Percentiles rank a stretch among this genome's conserved stretches.
Evolutionary conservation across 2,113 vertebrate species (phyloP).

Genomic region (Crotophaga sulcirostris): DNA sequence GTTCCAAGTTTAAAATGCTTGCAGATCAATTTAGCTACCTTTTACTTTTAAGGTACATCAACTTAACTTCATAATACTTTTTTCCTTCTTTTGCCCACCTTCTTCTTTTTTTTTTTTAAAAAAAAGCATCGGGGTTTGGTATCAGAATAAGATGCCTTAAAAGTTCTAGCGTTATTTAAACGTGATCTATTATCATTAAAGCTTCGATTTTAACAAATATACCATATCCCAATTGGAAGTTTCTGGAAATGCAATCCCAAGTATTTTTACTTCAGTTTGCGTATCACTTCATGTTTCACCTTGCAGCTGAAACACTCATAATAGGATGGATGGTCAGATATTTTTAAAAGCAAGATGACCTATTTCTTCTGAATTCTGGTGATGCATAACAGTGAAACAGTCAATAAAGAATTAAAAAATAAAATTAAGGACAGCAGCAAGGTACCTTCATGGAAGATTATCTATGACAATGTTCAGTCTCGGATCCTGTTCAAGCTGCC

Average conservation of each 20-base stretch:
- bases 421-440: background rate
- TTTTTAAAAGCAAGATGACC: background rate
- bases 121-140: background rate
- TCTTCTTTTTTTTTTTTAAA: background rate
- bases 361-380: background rate
- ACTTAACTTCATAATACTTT: background rate
- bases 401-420: background rate
- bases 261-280: background rate
- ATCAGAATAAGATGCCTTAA: background rate
- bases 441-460: background rate
- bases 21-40: background rate
- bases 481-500: background rate
- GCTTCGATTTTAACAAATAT: background rate
- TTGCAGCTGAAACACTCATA: background rate
- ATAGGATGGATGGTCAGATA: fast-evolving
- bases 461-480: background rate
- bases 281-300: background rate
- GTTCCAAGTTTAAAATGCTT: background rate
- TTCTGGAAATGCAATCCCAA: background rate
- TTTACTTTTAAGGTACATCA: background rate
- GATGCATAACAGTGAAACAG: background rate
- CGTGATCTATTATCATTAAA: background rate
- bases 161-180: background rate
- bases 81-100: no score
- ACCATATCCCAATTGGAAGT: background rate